Conservation (phyloP, 2,113 vertebrate species). For the Addax nasomaculatus region DNA sequence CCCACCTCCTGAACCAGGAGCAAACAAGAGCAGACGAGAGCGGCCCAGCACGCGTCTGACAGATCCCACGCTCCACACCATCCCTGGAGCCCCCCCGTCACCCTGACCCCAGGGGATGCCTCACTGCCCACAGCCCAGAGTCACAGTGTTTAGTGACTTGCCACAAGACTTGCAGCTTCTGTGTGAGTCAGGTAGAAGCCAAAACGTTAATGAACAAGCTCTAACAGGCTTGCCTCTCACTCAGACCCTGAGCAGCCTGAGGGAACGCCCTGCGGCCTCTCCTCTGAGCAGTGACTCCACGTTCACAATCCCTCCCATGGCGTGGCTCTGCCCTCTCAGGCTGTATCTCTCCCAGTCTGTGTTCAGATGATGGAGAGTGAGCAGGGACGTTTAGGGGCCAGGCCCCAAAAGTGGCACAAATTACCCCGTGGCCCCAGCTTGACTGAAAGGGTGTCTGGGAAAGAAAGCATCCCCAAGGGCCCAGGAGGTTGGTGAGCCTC, state of each 20-base stretch:
- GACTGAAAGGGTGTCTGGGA: background rate
- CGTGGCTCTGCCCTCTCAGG: fast-evolving
- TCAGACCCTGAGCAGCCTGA: background rate
- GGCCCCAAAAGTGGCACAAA: background rate
- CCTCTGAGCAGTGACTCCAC: background rate
- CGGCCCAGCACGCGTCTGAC: fast-evolving
- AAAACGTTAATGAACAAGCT: fast-evolving
- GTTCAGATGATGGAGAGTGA: fast-evolving
- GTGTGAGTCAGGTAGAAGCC: background rate
- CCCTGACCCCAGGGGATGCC: fast-evolving
- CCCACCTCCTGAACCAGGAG: background rate
- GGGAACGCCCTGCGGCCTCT: fast-evolving
- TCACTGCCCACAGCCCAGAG: fast-evolving
- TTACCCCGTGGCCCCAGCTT: fast-evolving
- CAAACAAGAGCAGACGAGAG: fast-evolving
- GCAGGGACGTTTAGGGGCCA: fast-evolving
- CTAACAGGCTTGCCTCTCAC: fast-evolving
- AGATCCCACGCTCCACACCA: fast-evolving
- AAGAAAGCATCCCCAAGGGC: fast-evolving
- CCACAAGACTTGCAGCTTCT: fast-evolving
- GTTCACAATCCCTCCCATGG: fast-evolving
- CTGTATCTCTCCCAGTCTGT: fast-evolving
- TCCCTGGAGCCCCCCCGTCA: fast-evolving
- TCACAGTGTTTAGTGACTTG: fast-evolving
- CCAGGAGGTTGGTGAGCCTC: background rate